Evolutionary conservation across 2,113 vertebrate species (phyloP).

Genomic region (Abramis brama): DNA sequence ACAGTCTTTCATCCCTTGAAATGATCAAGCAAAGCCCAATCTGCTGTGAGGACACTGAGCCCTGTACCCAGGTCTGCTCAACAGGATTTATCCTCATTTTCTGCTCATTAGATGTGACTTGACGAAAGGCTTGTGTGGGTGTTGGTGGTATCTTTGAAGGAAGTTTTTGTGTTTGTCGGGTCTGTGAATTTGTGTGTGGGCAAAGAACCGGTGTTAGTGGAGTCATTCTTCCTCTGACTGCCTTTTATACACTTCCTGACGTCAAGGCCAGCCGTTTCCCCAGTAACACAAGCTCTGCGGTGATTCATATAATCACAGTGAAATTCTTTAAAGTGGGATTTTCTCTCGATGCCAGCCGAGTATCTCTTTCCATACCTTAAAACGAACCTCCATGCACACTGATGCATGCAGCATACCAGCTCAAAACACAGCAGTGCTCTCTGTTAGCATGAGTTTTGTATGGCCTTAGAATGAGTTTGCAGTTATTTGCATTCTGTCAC

Average conservation of each 20-base stretch:
- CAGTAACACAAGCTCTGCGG: constrained; percentile 57
- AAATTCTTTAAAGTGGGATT: constrained; percentile 57
- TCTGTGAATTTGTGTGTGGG: constrained; percentile 47
- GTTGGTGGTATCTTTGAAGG: constrained; percentile 24
- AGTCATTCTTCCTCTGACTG: constrained; percentile 49
- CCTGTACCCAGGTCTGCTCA: constrained; percentile 5
- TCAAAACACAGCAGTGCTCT: not conserved
- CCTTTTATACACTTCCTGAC: constrained; percentile 57
- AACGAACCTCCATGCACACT: not conserved
- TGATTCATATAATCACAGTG: constrained; percentile 57
- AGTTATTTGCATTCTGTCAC: not conserved
- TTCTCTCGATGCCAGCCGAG: constrained; percentile 44
- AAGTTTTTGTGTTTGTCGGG: constrained; percentile 19
- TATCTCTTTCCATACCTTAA: constrained; percentile 6
- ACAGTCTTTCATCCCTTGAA: constrained; percentile 43
- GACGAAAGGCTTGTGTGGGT: constrained; percentile 25
- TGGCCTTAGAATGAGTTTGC: not conserved
- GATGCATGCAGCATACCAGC: not conserved
- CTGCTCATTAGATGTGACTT: constrained; percentile 15
- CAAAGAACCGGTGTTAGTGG: constrained; percentile 19
- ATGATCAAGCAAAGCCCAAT: constrained; percentile 33
- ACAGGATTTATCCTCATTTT: constrained; percentile 32
- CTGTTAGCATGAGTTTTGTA: not conserved
- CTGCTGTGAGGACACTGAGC: constrained; percentile 14
- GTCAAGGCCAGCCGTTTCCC: constrained; percentile 58